phyloP scores from a whole-genome alignment of 2,113 vertebrate species.

The Melanostigma gelatinosum region DNA sequence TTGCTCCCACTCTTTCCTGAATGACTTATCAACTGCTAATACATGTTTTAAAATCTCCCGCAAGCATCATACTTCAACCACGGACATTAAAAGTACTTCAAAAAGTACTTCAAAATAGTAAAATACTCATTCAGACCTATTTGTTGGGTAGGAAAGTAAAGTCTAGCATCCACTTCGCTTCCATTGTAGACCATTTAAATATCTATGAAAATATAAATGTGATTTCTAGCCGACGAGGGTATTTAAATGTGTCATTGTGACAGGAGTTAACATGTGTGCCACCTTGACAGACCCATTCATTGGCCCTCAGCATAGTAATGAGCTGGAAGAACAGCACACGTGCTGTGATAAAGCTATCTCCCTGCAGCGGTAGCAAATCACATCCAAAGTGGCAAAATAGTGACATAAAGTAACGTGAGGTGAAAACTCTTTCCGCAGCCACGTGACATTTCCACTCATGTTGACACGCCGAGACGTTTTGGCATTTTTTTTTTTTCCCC shows the following conservation, averaged over 20 bases:
- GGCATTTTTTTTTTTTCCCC: conserved; percentile 29
- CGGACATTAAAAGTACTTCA: background rate
- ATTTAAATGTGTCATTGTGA: background rate
- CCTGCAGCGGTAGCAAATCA: conserved; percentile 31
- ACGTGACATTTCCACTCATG: conserved; percentile 63
- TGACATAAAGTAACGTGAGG: conserved; percentile 50
- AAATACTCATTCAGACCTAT: background rate
- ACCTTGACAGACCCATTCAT: background rate
- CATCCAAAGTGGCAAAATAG: conserved; percentile 41
- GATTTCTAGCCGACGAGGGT: background rate
- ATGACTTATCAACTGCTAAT: background rate
- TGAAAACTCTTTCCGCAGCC: conserved; percentile 35
- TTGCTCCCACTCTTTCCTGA: background rate
- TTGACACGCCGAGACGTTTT: conserved; percentile 53
- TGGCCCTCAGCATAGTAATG: background rate
- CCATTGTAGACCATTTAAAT: background rate
- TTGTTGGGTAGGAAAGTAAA: background rate
- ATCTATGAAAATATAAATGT: background rate
- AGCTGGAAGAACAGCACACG: conserved; percentile 26
- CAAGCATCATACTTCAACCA: background rate
- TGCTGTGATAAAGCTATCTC: conserved; percentile 50
- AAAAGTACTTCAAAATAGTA: background rate
- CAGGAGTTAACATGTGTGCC: conserved; percentile 3
- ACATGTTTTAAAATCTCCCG: background rate
- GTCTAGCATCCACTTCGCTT: background rate